phyloP scores from a whole-genome alignment of 2,113 vertebrate species.

The Hypanus sabinus region DNA sequence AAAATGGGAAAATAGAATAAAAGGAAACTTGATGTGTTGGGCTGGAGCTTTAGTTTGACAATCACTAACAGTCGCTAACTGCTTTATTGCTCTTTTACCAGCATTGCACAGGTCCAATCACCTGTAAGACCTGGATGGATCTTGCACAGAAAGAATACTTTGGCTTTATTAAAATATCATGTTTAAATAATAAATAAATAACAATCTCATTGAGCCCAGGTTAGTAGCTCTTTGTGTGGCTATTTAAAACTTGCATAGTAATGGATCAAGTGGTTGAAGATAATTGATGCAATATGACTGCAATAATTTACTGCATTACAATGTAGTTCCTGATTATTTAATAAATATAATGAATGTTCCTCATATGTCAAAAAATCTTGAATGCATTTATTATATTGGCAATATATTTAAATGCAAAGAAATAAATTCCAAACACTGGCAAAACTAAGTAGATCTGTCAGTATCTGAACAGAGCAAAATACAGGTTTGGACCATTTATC shows the following conservation, averaged over 20 bases:
- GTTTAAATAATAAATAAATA: not conserved
- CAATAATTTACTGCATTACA: not conserved
- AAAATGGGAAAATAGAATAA: not conserved
- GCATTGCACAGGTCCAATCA: not conserved
- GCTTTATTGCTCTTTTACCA: not conserved
- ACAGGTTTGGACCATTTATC: not conserved
- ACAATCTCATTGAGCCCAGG: not conserved
- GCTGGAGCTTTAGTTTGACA: not conserved
- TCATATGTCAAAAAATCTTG: not conserved
- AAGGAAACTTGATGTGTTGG: not conserved
- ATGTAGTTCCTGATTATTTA: slow-evolving; percentile 17
- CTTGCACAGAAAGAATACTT: not conserved
- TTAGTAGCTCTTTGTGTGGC: not conserved
- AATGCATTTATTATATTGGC: slow-evolving; percentile 8
- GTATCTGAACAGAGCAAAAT: not conserved
- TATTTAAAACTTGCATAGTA: slow-evolving; percentile 17
- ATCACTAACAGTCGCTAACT: not conserved
- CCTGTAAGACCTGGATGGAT: not conserved
- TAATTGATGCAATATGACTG: slow-evolving; percentile 25
- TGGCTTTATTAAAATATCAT: not conserved
- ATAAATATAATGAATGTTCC: slow-evolving; percentile 10
- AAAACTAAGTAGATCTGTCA: not conserved
- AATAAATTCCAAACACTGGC: not conserved
- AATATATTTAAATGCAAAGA: not conserved
- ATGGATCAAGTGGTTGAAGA: not conserved